A percentile compares a stretch with the other conserved stretches of the same genome.
phyloP scores from a whole-genome alignment of 2,113 vertebrate genomes.

The Pithys albifrons region DNA sequence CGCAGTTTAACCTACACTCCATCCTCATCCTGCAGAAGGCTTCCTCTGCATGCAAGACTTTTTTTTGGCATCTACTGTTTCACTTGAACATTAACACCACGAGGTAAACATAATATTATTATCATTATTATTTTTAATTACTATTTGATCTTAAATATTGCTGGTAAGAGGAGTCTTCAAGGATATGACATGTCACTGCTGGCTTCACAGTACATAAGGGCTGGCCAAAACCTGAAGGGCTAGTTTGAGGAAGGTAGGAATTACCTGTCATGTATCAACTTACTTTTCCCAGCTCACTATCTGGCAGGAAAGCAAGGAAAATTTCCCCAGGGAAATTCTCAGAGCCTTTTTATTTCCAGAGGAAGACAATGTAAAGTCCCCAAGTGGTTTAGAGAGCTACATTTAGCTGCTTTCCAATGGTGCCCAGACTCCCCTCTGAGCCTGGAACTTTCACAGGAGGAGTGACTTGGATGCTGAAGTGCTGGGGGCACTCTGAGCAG shows the following conservation, averaged over 20 bases:
- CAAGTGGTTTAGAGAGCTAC: not conserved
- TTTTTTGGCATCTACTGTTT: not conserved
- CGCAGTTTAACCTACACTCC: not conserved
- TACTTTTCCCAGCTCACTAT: not conserved
- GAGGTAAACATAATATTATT: not conserved
- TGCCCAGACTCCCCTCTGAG: not conserved
- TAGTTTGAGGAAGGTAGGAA: not conserved
- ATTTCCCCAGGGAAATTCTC: not conserved
- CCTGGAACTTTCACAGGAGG: not conserved
- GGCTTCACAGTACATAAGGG: not conserved
- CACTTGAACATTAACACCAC: not conserved
- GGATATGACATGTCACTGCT: not conserved
- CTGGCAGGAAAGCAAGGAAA: not conserved
- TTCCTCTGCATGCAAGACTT: not conserved
- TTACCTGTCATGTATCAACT: not conserved
- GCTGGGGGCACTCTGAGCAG: not conserved
- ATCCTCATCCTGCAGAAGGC: not conserved
- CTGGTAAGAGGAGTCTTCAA: not conserved
- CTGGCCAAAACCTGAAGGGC: not conserved
- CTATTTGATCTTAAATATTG: not conserved
- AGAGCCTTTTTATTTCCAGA: not conserved
- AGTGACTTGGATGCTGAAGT: not conserved
- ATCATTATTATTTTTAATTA: not conserved
- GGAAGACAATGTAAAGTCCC: not conserved
- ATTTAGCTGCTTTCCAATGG: not conserved